Base-by-base conservation (phyloP, 2,113 vertebrate species). In the Atractosteus spatula region DNA sequence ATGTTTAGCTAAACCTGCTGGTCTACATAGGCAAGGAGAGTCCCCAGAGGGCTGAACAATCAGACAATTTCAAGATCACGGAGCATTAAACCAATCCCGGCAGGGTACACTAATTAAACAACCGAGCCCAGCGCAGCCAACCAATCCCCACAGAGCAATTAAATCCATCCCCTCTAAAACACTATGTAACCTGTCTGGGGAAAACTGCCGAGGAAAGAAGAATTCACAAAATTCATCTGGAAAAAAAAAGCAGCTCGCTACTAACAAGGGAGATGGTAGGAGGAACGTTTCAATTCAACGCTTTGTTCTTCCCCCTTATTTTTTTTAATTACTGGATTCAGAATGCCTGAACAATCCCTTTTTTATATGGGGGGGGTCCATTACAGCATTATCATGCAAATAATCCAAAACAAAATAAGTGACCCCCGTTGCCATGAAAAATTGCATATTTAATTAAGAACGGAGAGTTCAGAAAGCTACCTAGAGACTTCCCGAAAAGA, bases 81-180 rank as follows among this genome's bases (percentile, higher is more conserved):
- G 95, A 95, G 94, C 95, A 98, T 97, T 98, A 97, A 98, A 94
- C 94, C 92, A 93, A 97, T 97, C 95, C 97, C 96, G 92, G 89
- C 91, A 97, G 97, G 95, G 94, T 95, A 95, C 94, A 94, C 96
- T 98, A 98, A 98, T 99, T 97, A 98, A 98, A 98, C 95, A 98
- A 94, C 94, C 95, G 95, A 97, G 95, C 96, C 95, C 94, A 91
- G 96, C 96, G 95, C 96, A 96, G 95, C 95, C 96, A 97, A 94
- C 95, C 96, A 95, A 96, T 97, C 96, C 97, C 97, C 92, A 95
- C 93, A 96, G 97, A 97, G 96, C 96, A 98, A 98, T 98, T 99
- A 98, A 98, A 98, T 96, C 94, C 93, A 97, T 97, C 95, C 95
- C 96, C 93, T 96, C 96, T 97, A 98, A 98, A 99, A 97, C 93